A percentile compares a stretch with the other conserved stretches of the same genome.
Evolutionary conservation across 2,113 vertebrate species (phyloP).

Genomic region (Acanthisitta chloris): DNA sequence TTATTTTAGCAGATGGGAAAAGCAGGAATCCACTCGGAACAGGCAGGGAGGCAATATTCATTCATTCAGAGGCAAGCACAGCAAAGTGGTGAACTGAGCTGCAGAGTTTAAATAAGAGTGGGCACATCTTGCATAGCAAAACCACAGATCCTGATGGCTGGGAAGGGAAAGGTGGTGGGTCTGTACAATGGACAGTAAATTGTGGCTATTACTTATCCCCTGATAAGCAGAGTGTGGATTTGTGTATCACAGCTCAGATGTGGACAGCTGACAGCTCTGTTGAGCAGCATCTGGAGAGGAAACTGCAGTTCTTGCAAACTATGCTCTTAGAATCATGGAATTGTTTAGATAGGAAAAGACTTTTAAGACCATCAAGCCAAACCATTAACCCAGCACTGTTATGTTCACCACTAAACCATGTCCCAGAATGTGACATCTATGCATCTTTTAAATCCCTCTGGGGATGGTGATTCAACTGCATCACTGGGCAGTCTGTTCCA

Average conservation of each 20-base stretch:
- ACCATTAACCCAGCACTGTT: background rate
- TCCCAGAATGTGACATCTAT: background rate
- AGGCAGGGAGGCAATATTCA: background rate
- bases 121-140: background rate
- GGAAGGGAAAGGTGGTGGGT: background rate
- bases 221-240: accelerated
- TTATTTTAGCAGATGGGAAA: background rate
- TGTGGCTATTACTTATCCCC: background rate
- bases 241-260: accelerated
- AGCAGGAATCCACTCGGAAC: background rate
- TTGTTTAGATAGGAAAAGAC: background rate
- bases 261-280: background rate
- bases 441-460: too few species aligned
- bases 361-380: background rate
- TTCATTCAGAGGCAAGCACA: background rate
- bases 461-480: too few species aligned
- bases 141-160: background rate
- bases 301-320: background rate
- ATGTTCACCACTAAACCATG: background rate
- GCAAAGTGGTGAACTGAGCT: background rate
- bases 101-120: background rate
- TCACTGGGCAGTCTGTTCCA: background rate
- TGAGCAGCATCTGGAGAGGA: background rate
- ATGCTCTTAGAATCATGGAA: accelerated
- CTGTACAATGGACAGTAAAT: background rate